These are phyloP conservation scores for Amphimedon queenslandica DNA, from an alignment of 37 sponge, comb jelly and placozoan genomes.

Conservation along the genomic window DNA sequence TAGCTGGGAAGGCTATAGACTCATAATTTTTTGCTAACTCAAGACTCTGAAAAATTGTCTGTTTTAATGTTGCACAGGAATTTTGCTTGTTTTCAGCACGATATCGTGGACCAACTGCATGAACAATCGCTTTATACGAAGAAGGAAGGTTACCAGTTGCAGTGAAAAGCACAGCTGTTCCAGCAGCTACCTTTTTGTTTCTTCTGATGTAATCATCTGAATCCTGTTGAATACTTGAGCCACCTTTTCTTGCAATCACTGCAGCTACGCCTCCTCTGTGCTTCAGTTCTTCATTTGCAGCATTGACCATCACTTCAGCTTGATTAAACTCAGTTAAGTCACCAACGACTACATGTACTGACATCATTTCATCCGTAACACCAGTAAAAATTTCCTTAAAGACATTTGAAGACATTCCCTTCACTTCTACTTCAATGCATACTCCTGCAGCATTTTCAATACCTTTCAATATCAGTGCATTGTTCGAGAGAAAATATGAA, in stretches of 20 bases:
- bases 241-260: slow-evolving; percentile 57
- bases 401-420: not conserved
- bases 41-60: slow-evolving; percentile 16
- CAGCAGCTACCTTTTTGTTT: slow-evolving; percentile 24
- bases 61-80: slow-evolving; percentile 14
- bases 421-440: slow-evolving; percentile 13
- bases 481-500: slow-evolving; percentile 16
- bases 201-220: slow-evolving; percentile 20
- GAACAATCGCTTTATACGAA: slow-evolving; percentile 56
- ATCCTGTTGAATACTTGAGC: slow-evolving; percentile 41
- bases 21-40: slow-evolving; percentile 11
- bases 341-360: slow-evolving; percentile 31
- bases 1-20: slow-evolving; percentile 59
- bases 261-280: slow-evolving; percentile 66
- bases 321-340: slow-evolving; percentile 53
- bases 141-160: slow-evolving; percentile 29
- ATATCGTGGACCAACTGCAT: slow-evolving; percentile 65
- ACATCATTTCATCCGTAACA: slow-evolving; percentile 5
- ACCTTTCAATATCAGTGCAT: slow-evolving; percentile 19
- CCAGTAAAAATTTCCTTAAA: slow-evolving; percentile 14
- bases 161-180: slow-evolving; percentile 38
- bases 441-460: slow-evolving; percentile 15
- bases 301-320: slow-evolving; percentile 76
- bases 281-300: slow-evolving; percentile 56
- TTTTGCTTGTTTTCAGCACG: not conserved